These are phyloP conservation scores for Vimba vimba DNA, from an alignment of 2,113 vertebrate species.

Conservation along the genomic window DNA sequence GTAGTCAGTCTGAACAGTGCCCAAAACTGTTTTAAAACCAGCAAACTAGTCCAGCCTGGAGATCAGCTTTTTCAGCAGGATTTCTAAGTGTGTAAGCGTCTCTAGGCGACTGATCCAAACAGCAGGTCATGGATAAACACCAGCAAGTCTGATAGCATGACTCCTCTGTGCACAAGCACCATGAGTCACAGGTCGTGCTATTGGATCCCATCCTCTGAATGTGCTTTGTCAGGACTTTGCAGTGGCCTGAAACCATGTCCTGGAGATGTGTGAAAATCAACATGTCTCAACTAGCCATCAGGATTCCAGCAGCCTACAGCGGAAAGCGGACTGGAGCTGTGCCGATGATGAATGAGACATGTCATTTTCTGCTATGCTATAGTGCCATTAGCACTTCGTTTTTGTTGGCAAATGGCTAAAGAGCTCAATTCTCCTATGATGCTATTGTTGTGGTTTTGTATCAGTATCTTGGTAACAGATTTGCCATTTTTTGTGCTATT, in stretches of 20 bases:
- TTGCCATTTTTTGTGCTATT: slow-evolving; percentile 24
- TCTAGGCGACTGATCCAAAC: neutral
- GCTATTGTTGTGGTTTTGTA: slow-evolving; percentile 43
- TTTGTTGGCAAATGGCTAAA: slow-evolving; percentile 43
- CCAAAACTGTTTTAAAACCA: neutral
- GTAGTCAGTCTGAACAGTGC: neutral
- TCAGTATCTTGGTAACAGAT: slow-evolving; percentile 44
- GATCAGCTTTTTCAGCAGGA: neutral
- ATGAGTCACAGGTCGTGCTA: slow-evolving; percentile 64
- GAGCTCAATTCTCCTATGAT: slow-evolving; percentile 25
- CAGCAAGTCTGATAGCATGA: slow-evolving; percentile 33
- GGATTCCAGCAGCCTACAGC: slow-evolving; percentile 33
- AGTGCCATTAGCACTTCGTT: slow-evolving; percentile 44
- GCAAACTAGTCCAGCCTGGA: neutral
- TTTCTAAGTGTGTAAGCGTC: neutral
- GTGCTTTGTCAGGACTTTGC: slow-evolving; percentile 55
- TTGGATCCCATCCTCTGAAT: slow-evolving; percentile 42
- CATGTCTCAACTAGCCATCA: slow-evolving; percentile 62
- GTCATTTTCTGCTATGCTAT: slow-evolving; percentile 38
- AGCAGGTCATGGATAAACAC: slow-evolving; percentile 36
- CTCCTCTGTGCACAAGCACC: neutral
- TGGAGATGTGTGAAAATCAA: slow-evolving; percentile 55
- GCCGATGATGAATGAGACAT: slow-evolving; percentile 29
- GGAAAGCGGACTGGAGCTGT: neutral
- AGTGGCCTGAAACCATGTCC: slow-evolving; percentile 52